Evolutionary conservation across 1,140 invertebrate genomes (phyloP), one percentile per base, ranked within the genome.

Genomic region (Drosophila repletoides): DNA sequence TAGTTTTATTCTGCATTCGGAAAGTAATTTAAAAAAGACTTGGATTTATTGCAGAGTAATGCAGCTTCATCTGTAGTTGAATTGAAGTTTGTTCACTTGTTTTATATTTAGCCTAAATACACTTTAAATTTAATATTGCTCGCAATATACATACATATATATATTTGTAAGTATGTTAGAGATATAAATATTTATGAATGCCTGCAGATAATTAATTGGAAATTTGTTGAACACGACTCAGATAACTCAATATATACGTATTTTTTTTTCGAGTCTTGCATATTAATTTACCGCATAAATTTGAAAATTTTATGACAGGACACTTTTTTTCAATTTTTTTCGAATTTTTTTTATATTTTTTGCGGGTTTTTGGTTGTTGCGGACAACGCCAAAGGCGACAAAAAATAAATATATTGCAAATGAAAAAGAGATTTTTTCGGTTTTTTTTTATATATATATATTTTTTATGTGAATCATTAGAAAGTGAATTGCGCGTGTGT

Each of bases 391-490:
- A 52, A 29, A 60, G 64, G 55, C 49, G 12, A 52, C 24, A 31
- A 40, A 45, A 38, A 29, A 59, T 40, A 55, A 41, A 60, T 67
- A 60, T 67, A 67, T 60, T 67, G 48, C 41, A 45, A 68, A 66
- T 58, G 17, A 58, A 59, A 51, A 51, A 52, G 38, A 52, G 36
- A 31, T 45, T 49, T 66, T 29, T 48, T 48, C 36, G 9, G 7
- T 55, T 56, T 15, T 22, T 46, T 56, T 38, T 60, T 26, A 9
- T 7, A 4, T 33, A 34, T 33, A 5, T 66, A 49, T 28, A 36
- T 45, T 53, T 68, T 68, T 68, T 52, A 61, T 52, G 55, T 67
- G 64, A 55, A 67, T 67, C 56, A 67, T 67, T 67, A 67, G 64
- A 67, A 67, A 67, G 64, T 67, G 64, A 67, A 67, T 60, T 67